Percentiles rank a stretch among this genome's conserved stretches.
Conservation (phyloP, 1,140 invertebrate genomes). For the Zaprionus vittiger region DNA sequence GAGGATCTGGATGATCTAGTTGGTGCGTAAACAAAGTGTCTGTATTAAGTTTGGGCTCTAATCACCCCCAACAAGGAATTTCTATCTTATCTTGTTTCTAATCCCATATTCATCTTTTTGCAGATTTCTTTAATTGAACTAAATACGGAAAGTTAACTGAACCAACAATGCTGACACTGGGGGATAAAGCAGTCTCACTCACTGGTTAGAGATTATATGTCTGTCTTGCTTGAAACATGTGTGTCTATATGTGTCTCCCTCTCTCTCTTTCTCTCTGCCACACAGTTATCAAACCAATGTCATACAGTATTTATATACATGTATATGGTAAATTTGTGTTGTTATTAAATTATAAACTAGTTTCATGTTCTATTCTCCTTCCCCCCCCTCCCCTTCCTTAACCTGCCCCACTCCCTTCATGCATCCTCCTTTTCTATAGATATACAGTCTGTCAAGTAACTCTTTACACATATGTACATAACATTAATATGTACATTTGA, state of each 20-base stretch:
- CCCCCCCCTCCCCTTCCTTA: too few relatives aligned
- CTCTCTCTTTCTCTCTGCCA: not conserved
- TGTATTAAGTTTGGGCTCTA: not conserved
- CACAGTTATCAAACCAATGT: not conserved
- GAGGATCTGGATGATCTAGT: slow-evolving; percentile 47
- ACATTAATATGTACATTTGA: too few relatives aligned
- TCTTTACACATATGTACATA: too few relatives aligned
- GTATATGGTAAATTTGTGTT: not conserved
- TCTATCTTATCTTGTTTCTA: not conserved
- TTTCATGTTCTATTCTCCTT: not conserved
- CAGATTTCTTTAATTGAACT: slow-evolving; percentile 44
- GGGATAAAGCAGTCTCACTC: not conserved
- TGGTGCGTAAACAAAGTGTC: slow-evolving; percentile 40
- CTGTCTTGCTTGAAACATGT: not conserved
- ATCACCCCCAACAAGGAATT: not conserved
- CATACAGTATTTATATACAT: not conserved
- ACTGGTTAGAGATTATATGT: not conserved
- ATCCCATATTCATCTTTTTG: not conserved
- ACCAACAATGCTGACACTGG: not conserved
- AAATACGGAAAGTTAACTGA: slow-evolving; percentile 6
- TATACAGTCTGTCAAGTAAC: too few relatives aligned
- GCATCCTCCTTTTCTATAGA: not conserved
- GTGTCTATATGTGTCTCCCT: not conserved
- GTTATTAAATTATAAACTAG: not conserved
- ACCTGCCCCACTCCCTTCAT: not conserved